Base-by-base conservation (phyloP, 2,888 invertebrate genomes). In the Bembecia ichneumoniformis region DNA sequence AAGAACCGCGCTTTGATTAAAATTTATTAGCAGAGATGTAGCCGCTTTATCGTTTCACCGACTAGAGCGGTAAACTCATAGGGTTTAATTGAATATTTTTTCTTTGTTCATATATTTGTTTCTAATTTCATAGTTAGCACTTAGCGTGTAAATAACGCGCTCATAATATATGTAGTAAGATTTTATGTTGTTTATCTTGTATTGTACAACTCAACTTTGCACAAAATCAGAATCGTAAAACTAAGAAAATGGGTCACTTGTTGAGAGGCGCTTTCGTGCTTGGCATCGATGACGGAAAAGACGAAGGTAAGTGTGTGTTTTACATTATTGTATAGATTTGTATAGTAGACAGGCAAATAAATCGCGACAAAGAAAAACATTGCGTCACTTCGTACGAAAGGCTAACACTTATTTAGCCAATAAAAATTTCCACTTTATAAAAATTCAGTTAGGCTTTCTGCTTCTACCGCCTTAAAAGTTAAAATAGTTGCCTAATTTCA, bases 201-300 rank as follows among this genome's bases (percentile, higher is more conserved):
- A 34, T 63, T 66, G 69, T 75, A 74, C 68, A 71, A 68, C 69
- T 61, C 55, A 64, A 63, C 68, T 68, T 77, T 74, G 74, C 75
- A 73, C 81, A 79, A 79, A 68, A 52, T 80, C 80, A 83, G 83
- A 79, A 81, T 81, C 60, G 76, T 75, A 73, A 72, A 56, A 50
- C 58, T 61, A 55, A 48, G 53, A 69, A 62, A 59, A 87, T 87
- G 86, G 86, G 80, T 50, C 84, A 81, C 59, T 74, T 87, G 47
- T 60, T 86, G 59, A 77, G 86, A 53, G 77, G 83, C 60, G 82
- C 80, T 48, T 75, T 75, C 68, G 65, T 82, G 62, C 68, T 84
- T 43, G 82, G 81, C 46, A 57, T 73, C 52, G 79, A 68, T 14
- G 79, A 68, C 11, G 47, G 46, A 13, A 84, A 84, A 59, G 74